Conservation (phyloP, 2,888 invertebrate species). For the Digitonthophagus gazella region DNA sequence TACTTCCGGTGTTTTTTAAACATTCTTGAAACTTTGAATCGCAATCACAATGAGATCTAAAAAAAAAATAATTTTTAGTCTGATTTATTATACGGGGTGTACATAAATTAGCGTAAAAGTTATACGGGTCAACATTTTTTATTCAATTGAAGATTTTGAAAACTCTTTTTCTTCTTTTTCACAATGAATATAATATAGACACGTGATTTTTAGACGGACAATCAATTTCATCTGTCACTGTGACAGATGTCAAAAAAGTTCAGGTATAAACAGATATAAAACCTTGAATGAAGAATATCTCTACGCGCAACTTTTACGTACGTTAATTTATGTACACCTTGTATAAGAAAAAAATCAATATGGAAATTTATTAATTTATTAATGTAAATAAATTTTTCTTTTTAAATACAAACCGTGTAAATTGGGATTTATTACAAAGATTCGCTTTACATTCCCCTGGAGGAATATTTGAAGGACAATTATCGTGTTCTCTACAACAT, state of each 20-base stretch:
- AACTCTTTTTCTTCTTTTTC: not conserved
- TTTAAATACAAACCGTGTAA: no score
- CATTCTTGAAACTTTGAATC: slow-evolving; percentile 70
- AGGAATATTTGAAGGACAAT: slow-evolving; percentile 62
- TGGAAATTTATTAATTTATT: no score
- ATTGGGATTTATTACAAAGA: slow-evolving; percentile 67
- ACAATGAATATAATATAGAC: not conserved
- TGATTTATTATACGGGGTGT: not conserved
- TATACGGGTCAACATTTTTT: no score
- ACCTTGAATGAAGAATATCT: no score
- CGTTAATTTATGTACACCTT: slow-evolving; percentile 44
- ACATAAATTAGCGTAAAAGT: no score
- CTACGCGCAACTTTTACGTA: no score
- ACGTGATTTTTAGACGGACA: no score
- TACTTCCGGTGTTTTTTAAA: slow-evolving; percentile 63
- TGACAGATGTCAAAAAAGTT: not conserved
- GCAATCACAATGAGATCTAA: slow-evolving; percentile 71
- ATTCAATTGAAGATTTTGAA: not conserved
- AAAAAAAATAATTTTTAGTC: slow-evolving; percentile 27
- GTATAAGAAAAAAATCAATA: no score
- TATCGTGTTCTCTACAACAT: slow-evolving; percentile 73
- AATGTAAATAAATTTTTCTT: no score
- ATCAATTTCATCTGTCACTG: not conserved
- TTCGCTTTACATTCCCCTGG: slow-evolving; percentile 62
- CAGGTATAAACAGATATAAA: no score